These are phyloP conservation scores for Psophia crepitans DNA, from an alignment of 2,113 vertebrate genomes.

Conservation along the genomic window DNA sequence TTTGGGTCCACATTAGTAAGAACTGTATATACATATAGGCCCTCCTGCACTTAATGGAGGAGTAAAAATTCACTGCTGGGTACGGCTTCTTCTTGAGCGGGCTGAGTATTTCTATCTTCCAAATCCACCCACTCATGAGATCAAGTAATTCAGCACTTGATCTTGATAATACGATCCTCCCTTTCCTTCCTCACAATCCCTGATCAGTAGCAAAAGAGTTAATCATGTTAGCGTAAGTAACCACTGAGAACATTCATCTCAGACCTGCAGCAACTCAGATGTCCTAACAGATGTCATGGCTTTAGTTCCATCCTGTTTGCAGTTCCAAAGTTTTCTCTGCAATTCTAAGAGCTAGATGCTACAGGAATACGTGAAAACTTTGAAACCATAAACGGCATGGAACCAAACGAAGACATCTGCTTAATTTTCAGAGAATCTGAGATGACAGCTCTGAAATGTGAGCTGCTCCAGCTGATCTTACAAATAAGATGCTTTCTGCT, in stretches of 20 bases:
- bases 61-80: neutral
- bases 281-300: neutral
- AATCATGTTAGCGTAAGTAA: neutral
- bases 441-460: slow-evolving; percentile 45
- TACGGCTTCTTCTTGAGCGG: neutral
- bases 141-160: neutral
- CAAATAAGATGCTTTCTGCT: slow-evolving; percentile 18
- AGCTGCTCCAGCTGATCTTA: slow-evolving; percentile 42
- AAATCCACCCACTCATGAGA: neutral
- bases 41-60: neutral
- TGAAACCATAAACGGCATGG: slow-evolving; percentile 1
- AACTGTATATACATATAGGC: neutral
- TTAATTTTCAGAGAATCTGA: slow-evolving; percentile 29
- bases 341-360: neutral
- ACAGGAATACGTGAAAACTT: slow-evolving; percentile 1
- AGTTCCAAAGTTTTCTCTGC: neutral
- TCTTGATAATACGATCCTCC: neutral
- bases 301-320: neutral
- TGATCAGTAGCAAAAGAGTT: neutral
- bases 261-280: neutral
- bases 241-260: neutral
- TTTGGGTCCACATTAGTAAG: neutral
- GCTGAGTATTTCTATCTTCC: neutral
- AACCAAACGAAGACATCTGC: slow-evolving; percentile 34
- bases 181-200: neutral